Evolutionary conservation across 2,797 vertebrate species (phyloP).

Genomic region (Pitangus sulphuratus): DNA sequence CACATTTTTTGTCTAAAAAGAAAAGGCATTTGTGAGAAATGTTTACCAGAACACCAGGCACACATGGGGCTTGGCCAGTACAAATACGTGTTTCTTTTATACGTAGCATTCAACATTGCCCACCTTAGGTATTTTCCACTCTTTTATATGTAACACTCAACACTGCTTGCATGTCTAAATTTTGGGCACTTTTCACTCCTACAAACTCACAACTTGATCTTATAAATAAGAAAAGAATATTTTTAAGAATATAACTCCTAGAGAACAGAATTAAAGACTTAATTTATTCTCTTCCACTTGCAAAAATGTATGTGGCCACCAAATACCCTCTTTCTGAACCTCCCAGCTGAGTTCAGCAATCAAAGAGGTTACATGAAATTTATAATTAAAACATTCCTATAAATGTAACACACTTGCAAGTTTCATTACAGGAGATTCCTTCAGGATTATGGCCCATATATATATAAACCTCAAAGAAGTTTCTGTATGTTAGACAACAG

Average conservation of each 20-base stretch:
- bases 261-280: background rate
- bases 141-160: background rate
- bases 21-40: background rate
- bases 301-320: background rate
- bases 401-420: fast-evolving
- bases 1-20: background rate
- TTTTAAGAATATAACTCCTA: background rate
- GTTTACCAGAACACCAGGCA: background rate
- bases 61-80: background rate
- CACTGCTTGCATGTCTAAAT: background rate
- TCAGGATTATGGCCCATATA: background rate
- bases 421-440: background rate
- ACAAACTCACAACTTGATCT: background rate
- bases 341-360: background rate
- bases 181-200: background rate
- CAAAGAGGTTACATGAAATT: background rate
- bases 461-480: background rate
- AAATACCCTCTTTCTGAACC: background rate
- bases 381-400: background rate
- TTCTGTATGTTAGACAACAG: background rate
- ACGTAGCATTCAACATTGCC: background rate
- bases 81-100: background rate
- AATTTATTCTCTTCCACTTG: background rate
- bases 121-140: background rate
- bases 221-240: background rate